Evolutionary conservation across 2,888 invertebrate genomes (phyloP).

Genomic region (Heliconius cydno): DNA sequence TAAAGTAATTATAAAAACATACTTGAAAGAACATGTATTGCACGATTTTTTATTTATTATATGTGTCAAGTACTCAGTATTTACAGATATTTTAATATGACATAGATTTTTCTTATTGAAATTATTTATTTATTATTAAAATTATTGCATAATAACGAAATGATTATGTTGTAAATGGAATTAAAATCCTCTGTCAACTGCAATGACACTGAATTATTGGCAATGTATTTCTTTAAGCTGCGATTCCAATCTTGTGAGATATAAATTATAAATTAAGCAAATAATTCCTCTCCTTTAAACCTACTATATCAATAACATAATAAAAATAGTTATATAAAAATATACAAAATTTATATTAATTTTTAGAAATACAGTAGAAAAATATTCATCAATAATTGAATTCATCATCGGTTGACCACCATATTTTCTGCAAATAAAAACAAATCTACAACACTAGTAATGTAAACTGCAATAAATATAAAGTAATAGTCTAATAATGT

Average conservation of each 20-base stretch:
- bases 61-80: background rate
- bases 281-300: background rate
- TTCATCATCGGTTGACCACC: no score
- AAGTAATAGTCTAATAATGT: slow-evolving; percentile 35
- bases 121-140: background rate
- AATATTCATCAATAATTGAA: background rate
- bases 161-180: no score
- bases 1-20: slow-evolving; percentile 13
- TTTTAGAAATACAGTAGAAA: background rate
- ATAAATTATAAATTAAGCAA: no score
- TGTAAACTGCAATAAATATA: slow-evolving; percentile 22
- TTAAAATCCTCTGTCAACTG: no score
- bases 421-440: background rate
- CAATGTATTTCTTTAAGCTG: no score
- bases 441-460: background rate
- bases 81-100: background rate
- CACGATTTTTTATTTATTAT: background rate
- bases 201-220: no score
- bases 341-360: background rate
- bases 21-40: background rate
- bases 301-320: background rate
- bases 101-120: background rate
- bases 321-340: background rate
- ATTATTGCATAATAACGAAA: no score
- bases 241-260: no score